These are phyloP conservation scores for Conus ventricosus DNA, from an alignment of 1,140 invertebrate species.

Conservation along the genomic window DNA sequence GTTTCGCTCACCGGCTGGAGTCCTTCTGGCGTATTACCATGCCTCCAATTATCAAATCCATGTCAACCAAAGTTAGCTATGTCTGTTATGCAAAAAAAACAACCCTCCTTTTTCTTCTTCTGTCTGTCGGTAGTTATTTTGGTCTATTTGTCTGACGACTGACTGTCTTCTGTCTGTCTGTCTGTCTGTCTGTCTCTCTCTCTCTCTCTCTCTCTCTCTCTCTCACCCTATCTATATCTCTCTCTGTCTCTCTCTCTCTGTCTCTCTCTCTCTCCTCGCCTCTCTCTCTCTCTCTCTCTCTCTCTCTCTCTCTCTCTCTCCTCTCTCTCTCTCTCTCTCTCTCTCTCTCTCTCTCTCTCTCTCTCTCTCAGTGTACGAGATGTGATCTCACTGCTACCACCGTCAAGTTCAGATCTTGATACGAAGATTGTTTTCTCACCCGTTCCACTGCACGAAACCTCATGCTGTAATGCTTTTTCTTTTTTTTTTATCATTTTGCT, in stretches of 20 bases:
- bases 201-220: neutral
- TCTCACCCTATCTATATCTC: too few relatives aligned
- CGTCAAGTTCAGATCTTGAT: too few relatives aligned
- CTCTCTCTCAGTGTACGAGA: neutral
- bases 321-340: neutral
- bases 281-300: neutral
- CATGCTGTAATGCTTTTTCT: neutral
- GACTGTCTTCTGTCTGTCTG: neutral
- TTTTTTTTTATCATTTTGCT: neutral
- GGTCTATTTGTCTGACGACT: neutral
- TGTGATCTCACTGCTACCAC: too few relatives aligned
- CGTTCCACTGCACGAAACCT: too few relatives aligned
- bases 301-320: neutral
- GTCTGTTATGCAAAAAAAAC: too few relatives aligned
- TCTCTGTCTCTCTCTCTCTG: constrained; percentile 21
- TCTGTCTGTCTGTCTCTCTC: neutral
- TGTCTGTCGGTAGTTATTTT: neutral
- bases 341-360: constrained; percentile 21
- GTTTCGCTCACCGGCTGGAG: too few relatives aligned
- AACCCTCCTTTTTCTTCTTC: neutral
- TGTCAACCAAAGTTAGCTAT: too few relatives aligned
- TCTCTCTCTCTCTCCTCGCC: constrained; percentile 10
- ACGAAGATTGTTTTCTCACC: neutral
- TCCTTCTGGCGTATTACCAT: too few relatives aligned
- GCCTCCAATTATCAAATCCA: too few relatives aligned